Evolutionary conservation across 2,888 invertebrate genomes (phyloP).

Genomic region (Agriopis aurantiaria): DNA sequence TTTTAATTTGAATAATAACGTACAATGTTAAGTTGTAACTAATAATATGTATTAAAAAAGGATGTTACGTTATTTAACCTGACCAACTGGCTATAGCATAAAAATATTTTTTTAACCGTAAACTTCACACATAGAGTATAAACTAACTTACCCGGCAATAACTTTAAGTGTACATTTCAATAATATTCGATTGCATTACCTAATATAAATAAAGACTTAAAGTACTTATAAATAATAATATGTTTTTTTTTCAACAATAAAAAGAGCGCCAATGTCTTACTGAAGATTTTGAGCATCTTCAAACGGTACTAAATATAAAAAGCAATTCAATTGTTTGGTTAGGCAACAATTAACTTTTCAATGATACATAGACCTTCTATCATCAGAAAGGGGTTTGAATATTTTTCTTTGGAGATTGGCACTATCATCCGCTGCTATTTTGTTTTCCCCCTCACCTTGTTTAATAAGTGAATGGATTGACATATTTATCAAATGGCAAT

Average conservation of each 20-base stretch:
- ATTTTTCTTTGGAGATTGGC: too few species aligned
- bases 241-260: background rate
- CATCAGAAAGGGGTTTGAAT: background rate
- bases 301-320: background rate
- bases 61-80: constrained; percentile 15
- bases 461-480: too few species aligned
- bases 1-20: constrained; percentile 37
- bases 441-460: too few species aligned
- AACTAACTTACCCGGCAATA: constrained; percentile 24
- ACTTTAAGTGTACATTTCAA: constrained; percentile 32
- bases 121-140: constrained; percentile 12
- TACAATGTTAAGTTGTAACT: constrained; percentile 34
- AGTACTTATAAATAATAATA: constrained; percentile 26
- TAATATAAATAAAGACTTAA: constrained; percentile 35
- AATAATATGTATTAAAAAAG: constrained; percentile 38
- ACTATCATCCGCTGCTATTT: too few species aligned
- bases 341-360: background rate
- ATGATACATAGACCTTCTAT: background rate
- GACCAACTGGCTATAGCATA: background rate
- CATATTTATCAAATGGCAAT: too few species aligned
- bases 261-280: too few species aligned
- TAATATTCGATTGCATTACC: constrained; percentile 38
- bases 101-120: constrained; percentile 22
- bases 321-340: background rate
- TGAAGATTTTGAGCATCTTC: background rate